Base-by-base conservation (phyloP, 2,797 vertebrate species). In the Parambassis ranga region DNA sequence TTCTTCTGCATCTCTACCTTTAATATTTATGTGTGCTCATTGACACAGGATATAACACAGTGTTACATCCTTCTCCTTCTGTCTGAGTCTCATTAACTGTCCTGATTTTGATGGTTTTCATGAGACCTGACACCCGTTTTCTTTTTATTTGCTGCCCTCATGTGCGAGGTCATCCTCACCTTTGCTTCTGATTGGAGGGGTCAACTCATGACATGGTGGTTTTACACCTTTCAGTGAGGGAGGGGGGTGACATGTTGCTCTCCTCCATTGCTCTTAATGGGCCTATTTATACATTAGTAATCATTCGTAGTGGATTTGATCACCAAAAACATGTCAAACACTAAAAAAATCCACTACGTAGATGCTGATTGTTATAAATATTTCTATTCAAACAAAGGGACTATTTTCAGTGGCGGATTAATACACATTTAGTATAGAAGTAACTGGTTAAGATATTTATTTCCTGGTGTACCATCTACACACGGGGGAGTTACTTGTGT, bases 161-260 rank as follows among this genome's bases (percentile, higher is more conserved):
- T 43, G 10, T 9, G 18, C 13, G 24, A 7, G 59, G 64, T 70
- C 61, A 32, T 6, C 60, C 46, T 20, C 60, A 58, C 27, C 11
- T 49, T 55, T 35, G 51, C 46, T 35, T 84, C 91, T 92, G 93
- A 94, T 93, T 92, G 90, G 90, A 79, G 79, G 81, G 83, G 73
- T 94, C 92, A 94, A 93, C 91, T 89, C 55, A 81, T 89, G 84
- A 87, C 87, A 91, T 44, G 57, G 57, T 30, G 85, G 87, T 90
- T 93, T 94, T 91, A 93, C 94, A 95, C 94, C 87, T 93, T 88
- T 62, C n/a, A n/a, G 22, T 18, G 18, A 19, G 90, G 87, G 91
- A 87, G 89, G 85, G 66, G 75, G 81, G 53, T 88, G 86, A 91
- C 92, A 92, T 90, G 92, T 93, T 94, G 3, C 10, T 46, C 19